Base-by-base conservation (phyloP, 2,888 invertebrate species). In the Nezara viridula region DNA sequence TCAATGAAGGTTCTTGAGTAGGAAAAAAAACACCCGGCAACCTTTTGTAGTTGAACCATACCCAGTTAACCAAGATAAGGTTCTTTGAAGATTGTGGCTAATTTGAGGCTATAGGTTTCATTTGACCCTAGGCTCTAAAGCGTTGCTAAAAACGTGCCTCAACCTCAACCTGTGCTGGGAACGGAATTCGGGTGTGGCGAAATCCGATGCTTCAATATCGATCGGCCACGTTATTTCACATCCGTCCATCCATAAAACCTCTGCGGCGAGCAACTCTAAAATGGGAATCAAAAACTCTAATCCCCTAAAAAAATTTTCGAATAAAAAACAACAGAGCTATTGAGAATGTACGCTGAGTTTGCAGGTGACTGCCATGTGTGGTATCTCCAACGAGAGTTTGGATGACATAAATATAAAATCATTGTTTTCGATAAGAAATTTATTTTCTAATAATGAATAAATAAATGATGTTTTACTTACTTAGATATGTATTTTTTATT, bases 41-140 rank as follows among this genome's bases (percentile, higher is more conserved):
- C 16, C 66, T 73, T 73, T 73, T 9, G 21, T 21, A 16, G 37
- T 73, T 21, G 7, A 73, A 73, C 3, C 37, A 21, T 16, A 9
- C 21, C 21, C 19, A 32, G 66, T 73, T 73, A 37, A 14, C 32
- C 19, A 32, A 73, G 66, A 37, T 32, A 37, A 1, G 66, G n/a
- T 66, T 9, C 16, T 32, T 66, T 32, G 6, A 32, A 73, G 32
- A 37, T 37, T 37, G 32, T 37, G 21, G 66, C 66, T 73, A 37
- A 37, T 73, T 32, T 73, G 0, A 21, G 66, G 66, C 21, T 37
- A 73, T 73, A 37, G 66, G 66, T 73, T 37, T 37, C 66, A 73
- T 21, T 73, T 73, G 66, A 73, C 66, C 66, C 7, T 73, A 37
- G 66, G 66, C 66, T 16, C 21, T 73, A 73, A 73, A 73, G 66